Evolutionary conservation across 1,140 invertebrate species (phyloP).

Genomic region (Holotrichia oblita): DNA sequence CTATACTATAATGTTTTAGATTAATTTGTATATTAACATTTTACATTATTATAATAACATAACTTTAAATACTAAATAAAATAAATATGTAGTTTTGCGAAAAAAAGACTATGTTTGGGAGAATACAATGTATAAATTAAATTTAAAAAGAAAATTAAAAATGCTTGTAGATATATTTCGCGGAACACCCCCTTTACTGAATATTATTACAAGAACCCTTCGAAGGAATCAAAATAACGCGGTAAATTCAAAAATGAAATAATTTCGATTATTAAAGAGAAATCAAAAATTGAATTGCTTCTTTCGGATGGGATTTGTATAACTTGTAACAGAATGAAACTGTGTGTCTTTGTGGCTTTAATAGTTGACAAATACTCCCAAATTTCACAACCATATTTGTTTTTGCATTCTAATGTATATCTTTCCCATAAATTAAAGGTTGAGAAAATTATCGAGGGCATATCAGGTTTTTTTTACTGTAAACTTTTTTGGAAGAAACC

Average conservation of each 20-base stretch:
- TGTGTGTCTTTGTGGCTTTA: slow-evolving; percentile 52
- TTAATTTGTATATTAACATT: slow-evolving; percentile 38
- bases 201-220: not conserved
- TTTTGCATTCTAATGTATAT: not conserved
- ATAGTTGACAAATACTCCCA: slow-evolving; percentile 42
- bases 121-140: slow-evolving; percentile 15
- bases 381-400: not conserved
- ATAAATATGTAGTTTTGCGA: slow-evolving; percentile 15
- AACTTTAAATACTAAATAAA: slow-evolving; percentile 15
- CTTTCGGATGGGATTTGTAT: not conserved
- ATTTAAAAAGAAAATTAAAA: not conserved
- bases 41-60: slow-evolving; percentile 10
- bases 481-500: slow-evolving; percentile 39
- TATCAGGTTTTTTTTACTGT: slow-evolving; percentile 40
- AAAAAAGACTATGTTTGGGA: slow-evolving; percentile 15
- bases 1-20: slow-evolving; percentile 33
- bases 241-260: too few relatives aligned
- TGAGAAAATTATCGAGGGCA: slow-evolving; percentile 33
- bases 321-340: slow-evolving; percentile 41
- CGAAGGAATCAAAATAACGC: not conserved
- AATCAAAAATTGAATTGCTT: not conserved
- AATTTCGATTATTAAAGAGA: too few relatives aligned
- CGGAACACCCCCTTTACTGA: not conserved
- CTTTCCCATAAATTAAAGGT: not conserved
- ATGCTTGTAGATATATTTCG: slow-evolving; percentile 31